Base-by-base conservation (phyloP, 2,888 invertebrate species). In the Gortyna flavago region DNA sequence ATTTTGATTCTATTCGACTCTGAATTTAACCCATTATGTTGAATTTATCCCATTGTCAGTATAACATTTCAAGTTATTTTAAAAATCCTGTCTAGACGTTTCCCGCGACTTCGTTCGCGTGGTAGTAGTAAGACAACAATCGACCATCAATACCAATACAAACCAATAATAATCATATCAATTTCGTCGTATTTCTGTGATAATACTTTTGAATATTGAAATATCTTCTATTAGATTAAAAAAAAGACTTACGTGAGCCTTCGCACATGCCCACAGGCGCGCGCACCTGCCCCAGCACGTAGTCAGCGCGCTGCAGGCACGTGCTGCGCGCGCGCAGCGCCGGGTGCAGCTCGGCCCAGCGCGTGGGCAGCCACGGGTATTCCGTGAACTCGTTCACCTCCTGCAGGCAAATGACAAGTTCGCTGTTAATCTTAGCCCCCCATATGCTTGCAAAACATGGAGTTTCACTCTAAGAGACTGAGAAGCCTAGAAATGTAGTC, bases 381-480 rank as follows among this genome's bases (percentile, higher is more conserved):
- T 90, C 89, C 0, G 92, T 90, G 85, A 87, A 92, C 38, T 89
- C 85, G 88, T 93, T 95, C 77, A 95, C 91, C 87, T 94, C 90
- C 96, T 96, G 90, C 0, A 16, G 32, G 0, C 57, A 79, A 21
- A 35, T 16, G 7, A 54, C 6, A 48, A 4, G 64, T 21, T 13
- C 0, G 29, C 57, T 32, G 32, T 48, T 32, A 32, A 32, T 9
- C 16, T 16, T 29, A 4, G 6, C 9, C 8, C 4, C 8, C 5
- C 13, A 8, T 35, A 35, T 13, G 25, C 25, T 44, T 35, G 11
- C 32, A 35, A 13, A 44, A 68, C 7, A 48, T 44, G 41, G 11
- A 11, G 7, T 41, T 21, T 29, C 44, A 4, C 4, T 44, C 29
- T 18, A 66, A 29, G 7, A 66, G 1, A 11, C 11, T n/a, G 6